Evolutionary conservation across 2,113 vertebrate genomes (phyloP), one percentile per base, ranked within the genome.

Genomic region (Antennarius striatus): DNA sequence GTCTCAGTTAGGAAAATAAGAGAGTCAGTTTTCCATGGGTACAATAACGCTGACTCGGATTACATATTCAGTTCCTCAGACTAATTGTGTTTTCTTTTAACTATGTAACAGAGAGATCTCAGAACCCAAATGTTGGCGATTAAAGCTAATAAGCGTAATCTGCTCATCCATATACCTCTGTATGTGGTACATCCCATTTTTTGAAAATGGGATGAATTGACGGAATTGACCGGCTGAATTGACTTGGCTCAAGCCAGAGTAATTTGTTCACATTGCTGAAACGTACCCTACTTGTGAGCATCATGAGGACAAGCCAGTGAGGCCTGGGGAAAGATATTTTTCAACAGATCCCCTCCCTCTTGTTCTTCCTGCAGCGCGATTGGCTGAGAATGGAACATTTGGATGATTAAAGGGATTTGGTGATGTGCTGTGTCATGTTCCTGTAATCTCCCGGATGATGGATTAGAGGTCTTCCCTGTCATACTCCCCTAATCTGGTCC

Each of bases 401-500:
- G 75, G 81, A 80, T 89, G 89, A 90, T 88, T 89, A 89, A 90
- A 91, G 66, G 83, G 89, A 87, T 91, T 89, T 84, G 74, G 64
- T 77, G 69, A 73, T n/a, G 64, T 45, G 51, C 82, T 82, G 82
- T 86, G 87, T 86, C 90, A 89, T 89, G 86, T 90, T 86, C 64
- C 79, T 63, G 66, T 88, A 88, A 86, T 86, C 90, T 88, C 77
- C 70, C 83, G 89, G 80, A 90, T 88, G 84, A 89, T 78, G 87
- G 86, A 92, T 92, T 86, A 86, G 63, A 78, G 64, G 73, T 89
- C 62, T 73, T 59, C 75, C 67, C 66, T 85, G 83, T 88, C 79
- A 83, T 75, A 67, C 53, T 75, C 43, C 47, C 69, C 71, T 89
- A 89, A 90, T 88, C 88, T 88, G 75, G 69, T 57, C 56, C 54